Conservation (phyloP, 1,140 invertebrate genomes). For the Nasonia vitripennis region DNA sequence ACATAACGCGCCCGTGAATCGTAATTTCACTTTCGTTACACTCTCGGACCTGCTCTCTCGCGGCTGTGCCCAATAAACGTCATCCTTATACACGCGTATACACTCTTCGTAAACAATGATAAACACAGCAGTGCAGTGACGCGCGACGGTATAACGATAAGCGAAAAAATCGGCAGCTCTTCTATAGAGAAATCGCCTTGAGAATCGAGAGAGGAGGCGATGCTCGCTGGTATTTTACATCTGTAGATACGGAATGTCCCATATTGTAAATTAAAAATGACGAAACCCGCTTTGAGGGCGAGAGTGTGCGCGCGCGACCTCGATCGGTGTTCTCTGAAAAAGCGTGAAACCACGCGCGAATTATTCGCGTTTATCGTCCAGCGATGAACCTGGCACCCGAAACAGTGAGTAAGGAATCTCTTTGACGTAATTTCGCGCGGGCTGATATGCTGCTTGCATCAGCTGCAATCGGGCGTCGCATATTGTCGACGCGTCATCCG, state of each 20-base stretch:
- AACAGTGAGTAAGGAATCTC: background rate
- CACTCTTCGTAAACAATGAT: background rate
- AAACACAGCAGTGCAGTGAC: background rate
- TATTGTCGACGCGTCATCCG: no score
- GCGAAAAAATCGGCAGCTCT: background rate
- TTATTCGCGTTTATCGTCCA: background rate
- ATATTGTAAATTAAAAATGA: conserved; percentile 36
- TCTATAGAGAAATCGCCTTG: background rate
- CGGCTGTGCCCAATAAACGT: background rate
- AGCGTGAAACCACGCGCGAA: background rate
- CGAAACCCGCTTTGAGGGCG: conserved; percentile 35
- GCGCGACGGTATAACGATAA: background rate
- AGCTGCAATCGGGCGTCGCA: no score
- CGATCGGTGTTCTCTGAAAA: conserved; percentile 11
- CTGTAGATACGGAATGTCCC: conserved; percentile 26
- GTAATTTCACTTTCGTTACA: conserved; percentile 29
- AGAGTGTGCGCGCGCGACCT: background rate
- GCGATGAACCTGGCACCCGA: background rate
- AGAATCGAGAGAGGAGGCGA: background rate
- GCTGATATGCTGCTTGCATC: no score
- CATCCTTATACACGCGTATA: background rate
- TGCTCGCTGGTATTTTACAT: background rate
- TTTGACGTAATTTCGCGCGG: background rate
- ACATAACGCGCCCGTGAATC: conserved; percentile 26
- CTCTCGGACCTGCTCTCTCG: background rate